Percentiles rank a stretch among this genome's conserved stretches.
These are phyloP conservation scores for Tenthredo livida DNA, from an alignment of 2,888 invertebrate genomes.

Conservation along the genomic window DNA sequence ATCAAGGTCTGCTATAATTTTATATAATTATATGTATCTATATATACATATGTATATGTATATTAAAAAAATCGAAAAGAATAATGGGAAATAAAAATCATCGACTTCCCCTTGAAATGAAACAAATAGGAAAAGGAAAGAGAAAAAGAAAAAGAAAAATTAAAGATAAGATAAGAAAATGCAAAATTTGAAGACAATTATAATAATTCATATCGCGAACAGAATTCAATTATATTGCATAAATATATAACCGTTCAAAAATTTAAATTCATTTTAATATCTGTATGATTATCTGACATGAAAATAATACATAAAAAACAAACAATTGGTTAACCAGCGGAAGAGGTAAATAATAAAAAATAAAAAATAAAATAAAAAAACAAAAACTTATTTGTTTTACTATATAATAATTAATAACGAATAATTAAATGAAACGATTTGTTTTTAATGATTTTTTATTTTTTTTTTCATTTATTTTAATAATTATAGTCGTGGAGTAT, in stretches of 20 bases:
- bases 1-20: neutral
- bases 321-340: neutral
- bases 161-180: neutral
- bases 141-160: neutral
- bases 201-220: neutral
- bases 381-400: no score
- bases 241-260: no score
- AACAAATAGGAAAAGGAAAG: neutral
- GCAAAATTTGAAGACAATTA: neutral
- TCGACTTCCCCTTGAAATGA: neutral
- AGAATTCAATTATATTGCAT: no score
- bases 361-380: no score
- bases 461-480: neutral
- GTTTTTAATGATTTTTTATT: no score
- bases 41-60: no score
- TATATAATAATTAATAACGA: no score
- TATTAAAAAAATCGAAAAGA: neutral
- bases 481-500: neutral
- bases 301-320: neutral
- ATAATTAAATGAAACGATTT: no score
- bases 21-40: neutral
- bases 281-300: neutral
- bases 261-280: no score
- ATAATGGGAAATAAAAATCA: neutral
- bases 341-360: neutral